Evolutionary conservation across 2,113 vertebrate genomes (phyloP), one percentile per base, ranked within the genome.

Genomic region (Onychostoma macrolepis): DNA sequence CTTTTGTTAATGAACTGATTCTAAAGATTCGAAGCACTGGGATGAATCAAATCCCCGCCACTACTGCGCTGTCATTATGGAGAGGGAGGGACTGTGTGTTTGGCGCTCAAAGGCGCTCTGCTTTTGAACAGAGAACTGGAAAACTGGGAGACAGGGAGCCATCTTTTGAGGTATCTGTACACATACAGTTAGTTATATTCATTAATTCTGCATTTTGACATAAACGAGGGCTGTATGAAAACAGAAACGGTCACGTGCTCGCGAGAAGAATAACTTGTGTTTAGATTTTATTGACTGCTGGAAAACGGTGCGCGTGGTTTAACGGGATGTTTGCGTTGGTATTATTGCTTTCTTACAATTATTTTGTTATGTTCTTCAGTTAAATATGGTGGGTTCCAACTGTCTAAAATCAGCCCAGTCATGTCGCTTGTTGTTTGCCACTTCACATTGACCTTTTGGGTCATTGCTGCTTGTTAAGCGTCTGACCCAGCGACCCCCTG

Each of bases 31-130:
- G 13, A 63, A 0, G 2, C 50, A 12, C 4, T 58, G 28, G 48
- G 30, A 61, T 80, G 78, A 80, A 38, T 80, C 78, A 63, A 61
- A 80, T 41, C 78, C 53, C 36, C 36, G 71, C 36, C 58, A 9
- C 78, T 30, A 8, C 24, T 12, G 24, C 45, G 30, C 80, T 91
- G 87, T 90, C 83, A 79, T 87, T 78, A 87, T 85, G 87, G 78
- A 91, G 90, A 90, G 83, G 85, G 92, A 92, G 93, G 92, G 92
- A 88, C 86, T 76, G 92, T 91, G 91, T 92, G 93, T 88, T 92
- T 88, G 91, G 91, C 89, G 93, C 91, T 93, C 95, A 95, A 96
- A 95, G 94, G 94, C 94, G 94, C 94, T 92, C 92, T 95, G 95
- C 93, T 92, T 87, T 94, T 91, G 92, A 94, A 93, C 84, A 85